Evolutionary conservation across 2,113 vertebrate species (phyloP), one percentile per base, ranked within the genome.

Genomic region (Phycodurus eques): DNA sequence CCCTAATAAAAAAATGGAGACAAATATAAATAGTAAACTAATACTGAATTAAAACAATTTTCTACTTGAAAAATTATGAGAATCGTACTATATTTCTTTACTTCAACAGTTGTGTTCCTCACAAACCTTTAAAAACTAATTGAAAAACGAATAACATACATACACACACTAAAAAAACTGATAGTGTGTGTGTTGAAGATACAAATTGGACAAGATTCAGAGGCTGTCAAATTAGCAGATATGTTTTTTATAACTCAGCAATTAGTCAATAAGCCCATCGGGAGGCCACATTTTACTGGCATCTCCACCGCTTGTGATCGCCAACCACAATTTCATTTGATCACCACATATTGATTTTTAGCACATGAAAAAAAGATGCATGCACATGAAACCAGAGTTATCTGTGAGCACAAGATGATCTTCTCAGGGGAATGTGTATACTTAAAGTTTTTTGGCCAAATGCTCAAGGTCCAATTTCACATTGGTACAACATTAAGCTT

Each of bases 161-260:
- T n/a, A n/a, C n/a, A n/a, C n/a, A n/a, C 61, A 20, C 35, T 63
- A 63, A 61, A 61, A 35, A 35, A 20, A 8, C 35, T 15, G 19
- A n/a, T 6, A 59, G 27, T 31, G 61, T 31, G 35, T 42, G 17
- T 63, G 35, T 10, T 31, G n/a, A 1, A 11, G 0, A 56, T 56
- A n/a, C n/a, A 56, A 56, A 56, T 10, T 56, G 54, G n/a, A 56
- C 20, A 61, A 61, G 12, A 31, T 60, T 2, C 31, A 60, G 19
- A 54, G 12, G 31, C 60, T 62, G 33, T 20, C 60, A 62, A 59
- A 62, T 62, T 62, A 42, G 66, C 39, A 70, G 59, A 66, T n/a
- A 73, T 20, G 66, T 22, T 61, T 44, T 42, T 71, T 72, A 14
- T 17, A 74, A 79, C 54, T 78, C 47, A 74, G 51, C 15, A 71